Base-by-base conservation (phyloP, 1,140 invertebrate genomes). In the Drosophila lacteicornis region DNA sequence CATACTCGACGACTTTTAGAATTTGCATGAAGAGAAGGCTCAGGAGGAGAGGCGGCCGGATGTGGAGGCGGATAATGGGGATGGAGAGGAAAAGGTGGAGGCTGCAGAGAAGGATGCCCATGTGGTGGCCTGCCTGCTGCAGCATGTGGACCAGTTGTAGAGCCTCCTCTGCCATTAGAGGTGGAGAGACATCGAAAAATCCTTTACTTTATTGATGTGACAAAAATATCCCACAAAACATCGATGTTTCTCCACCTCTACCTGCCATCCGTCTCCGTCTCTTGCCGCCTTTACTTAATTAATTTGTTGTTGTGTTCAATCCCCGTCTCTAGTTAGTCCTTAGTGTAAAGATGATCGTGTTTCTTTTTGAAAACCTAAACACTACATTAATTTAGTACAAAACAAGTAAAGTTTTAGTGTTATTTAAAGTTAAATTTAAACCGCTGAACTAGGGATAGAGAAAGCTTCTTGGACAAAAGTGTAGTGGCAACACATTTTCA, bases 1-100 rank as follows among this genome's bases (percentile, higher is more conserved):
- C 66, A 76, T 92, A 67, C 79, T 92, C 56, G 84, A 84, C 60
- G 80, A 66, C 68, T 92, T 92, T 85, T 92, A 92, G 91, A 84
- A 92, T 91, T 91, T 88, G 87, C 75, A 69, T 71, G 91, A 91
- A 92, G 91, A 90, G 91, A 76, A 90, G 75, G 91, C 88, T 85
- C 75, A 77, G 61, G 46, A 46, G 38, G 59, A 53, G 53, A 69
- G 33, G 42, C 67, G 49, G 19, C 66, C 76, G 33, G 27, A 46
- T 13, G 3, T 43, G 15, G 49, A 66, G 45, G 61, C 15, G 46
- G 53, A 50, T 12, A 13, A 60, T 5, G 51, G 57, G n/a, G 59
- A 80, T 2, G 11, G 30, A n/a, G 51, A 68, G 15, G 19, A 65
- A n/a, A 49, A 68, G 15, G 19, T 61, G 15, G 33, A 67, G 25